Evolutionary conservation across 2,797 vertebrate genomes (phyloP).

Genomic region (Crenuchus spilurus): DNA sequence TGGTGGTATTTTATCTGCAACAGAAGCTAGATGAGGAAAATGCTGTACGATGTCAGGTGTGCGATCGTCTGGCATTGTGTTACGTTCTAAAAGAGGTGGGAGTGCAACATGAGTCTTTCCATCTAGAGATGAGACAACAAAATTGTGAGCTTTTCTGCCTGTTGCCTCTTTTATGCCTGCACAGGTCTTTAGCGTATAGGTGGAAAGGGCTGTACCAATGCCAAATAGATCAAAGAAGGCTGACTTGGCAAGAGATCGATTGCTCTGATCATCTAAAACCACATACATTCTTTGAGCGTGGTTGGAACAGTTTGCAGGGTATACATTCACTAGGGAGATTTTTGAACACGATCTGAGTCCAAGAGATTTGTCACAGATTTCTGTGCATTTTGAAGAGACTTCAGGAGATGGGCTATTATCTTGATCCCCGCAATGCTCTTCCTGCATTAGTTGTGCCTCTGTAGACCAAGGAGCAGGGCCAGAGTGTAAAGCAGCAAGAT

Average conservation of each 20-base stretch:
- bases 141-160: neutral
- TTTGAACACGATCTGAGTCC: no score
- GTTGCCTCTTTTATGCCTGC: constrained; percentile 6
- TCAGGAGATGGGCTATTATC: neutral
- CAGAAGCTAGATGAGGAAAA: neutral
- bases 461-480: neutral
- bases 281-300: constrained; percentile 43
- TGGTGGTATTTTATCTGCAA: neutral
- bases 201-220: neutral
- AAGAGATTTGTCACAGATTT: constrained; percentile 4
- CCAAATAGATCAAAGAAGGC: constrained; percentile 31
- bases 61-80: neutral
- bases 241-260: constrained; percentile 19
- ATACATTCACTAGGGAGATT: no score
- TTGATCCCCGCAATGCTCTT: constrained; percentile 39
- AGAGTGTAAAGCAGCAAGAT: constrained; percentile 34
- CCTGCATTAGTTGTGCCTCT: neutral
- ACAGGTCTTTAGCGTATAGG: constrained; percentile 25
- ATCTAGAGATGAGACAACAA: neutral
- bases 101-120: neutral
- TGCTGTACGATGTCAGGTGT: neutral
- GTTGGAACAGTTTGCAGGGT: no score
- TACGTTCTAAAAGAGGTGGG: constrained; percentile 1
- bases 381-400: neutral
- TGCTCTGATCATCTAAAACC: constrained; percentile 45